phyloP scores from a whole-genome alignment of 1,140 invertebrate species.

The Scaptomyza graminum region DNA sequence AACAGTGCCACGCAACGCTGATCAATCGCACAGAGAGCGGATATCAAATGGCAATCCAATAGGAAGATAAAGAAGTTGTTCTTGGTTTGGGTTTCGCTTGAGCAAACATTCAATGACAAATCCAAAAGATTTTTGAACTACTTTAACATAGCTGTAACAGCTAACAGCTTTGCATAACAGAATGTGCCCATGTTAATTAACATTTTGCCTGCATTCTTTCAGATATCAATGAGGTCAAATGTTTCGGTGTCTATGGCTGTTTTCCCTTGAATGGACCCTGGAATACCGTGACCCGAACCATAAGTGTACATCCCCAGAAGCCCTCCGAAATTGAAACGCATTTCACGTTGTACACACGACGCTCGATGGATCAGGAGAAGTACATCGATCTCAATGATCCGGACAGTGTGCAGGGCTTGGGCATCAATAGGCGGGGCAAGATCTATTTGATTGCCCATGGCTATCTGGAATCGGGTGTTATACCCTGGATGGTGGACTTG shows the following conservation, averaged over 20 bases:
- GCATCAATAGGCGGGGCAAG: constrained; percentile 86
- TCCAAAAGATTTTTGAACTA: background rate
- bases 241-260: constrained; percentile 92
- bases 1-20: constrained; percentile 45
- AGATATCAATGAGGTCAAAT: constrained; percentile 85
- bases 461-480: constrained; percentile 92
- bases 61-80: too few species aligned
- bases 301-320: constrained; percentile 90
- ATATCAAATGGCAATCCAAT: too few species aligned
- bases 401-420: constrained; percentile 86
- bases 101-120: constrained; percentile 19
- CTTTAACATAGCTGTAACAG: background rate
- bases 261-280: constrained; percentile 92
- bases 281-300: constrained; percentile 90
- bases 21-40: background rate
- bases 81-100: too few species aligned
- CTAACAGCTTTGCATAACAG: background rate
- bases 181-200: background rate
- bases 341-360: constrained; percentile 85
- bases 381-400: constrained; percentile 87
- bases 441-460: constrained; percentile 93
- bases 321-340: constrained; percentile 85
- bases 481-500: constrained; percentile 86
- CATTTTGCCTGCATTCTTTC: constrained; percentile 11
- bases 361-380: constrained; percentile 85